Evolutionary conservation across 2,797 vertebrate species (phyloP).

Genomic region (Enteromius argenteus): DNA sequence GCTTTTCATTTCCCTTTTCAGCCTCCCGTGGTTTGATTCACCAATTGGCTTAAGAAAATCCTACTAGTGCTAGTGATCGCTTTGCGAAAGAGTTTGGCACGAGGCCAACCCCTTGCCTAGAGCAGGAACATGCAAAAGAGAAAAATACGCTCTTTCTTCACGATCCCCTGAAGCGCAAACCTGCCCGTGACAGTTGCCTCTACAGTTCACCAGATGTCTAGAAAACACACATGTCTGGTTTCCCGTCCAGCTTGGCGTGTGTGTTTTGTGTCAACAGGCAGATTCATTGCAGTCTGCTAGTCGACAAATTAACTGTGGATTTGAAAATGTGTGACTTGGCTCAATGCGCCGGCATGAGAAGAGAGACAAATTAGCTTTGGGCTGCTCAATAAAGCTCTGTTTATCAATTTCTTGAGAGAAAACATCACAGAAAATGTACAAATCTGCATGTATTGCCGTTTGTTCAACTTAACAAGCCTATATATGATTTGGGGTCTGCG

Average conservation of each 20-base stretch:
- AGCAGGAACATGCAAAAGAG: background rate
- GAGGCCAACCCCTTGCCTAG: constrained; percentile 39
- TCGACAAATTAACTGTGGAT: constrained; percentile 44
- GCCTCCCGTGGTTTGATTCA: constrained; percentile 8
- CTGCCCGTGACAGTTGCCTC: constrained; percentile 46
- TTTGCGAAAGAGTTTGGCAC: constrained; percentile 52
- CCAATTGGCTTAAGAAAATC: constrained; percentile 48
- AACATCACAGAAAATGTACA: background rate
- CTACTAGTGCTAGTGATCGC: constrained; percentile 24
- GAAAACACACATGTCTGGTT: constrained; percentile 50
- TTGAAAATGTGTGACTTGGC: constrained; percentile 52
- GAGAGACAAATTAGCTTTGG: constrained; percentile 23
- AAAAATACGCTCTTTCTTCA: constrained; percentile 22
- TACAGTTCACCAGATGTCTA: constrained; percentile 51
- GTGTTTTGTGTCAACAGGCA: constrained; percentile 51
- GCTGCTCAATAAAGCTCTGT: constrained; percentile 44
- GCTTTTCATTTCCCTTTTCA: constrained; percentile 7
- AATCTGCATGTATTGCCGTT: background rate
- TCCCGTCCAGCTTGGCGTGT: constrained; percentile 30
- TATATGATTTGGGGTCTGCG: background rate
- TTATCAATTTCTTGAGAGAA: background rate
- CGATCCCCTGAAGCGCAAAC: constrained; percentile 39
- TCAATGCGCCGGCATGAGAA: constrained; percentile 6
- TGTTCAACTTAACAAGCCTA: background rate
- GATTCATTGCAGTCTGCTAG: constrained; percentile 52